These are phyloP conservation scores for Scleropages formosus DNA, from an alignment of 2,797 vertebrate genomes.

Conservation along the genomic window DNA sequence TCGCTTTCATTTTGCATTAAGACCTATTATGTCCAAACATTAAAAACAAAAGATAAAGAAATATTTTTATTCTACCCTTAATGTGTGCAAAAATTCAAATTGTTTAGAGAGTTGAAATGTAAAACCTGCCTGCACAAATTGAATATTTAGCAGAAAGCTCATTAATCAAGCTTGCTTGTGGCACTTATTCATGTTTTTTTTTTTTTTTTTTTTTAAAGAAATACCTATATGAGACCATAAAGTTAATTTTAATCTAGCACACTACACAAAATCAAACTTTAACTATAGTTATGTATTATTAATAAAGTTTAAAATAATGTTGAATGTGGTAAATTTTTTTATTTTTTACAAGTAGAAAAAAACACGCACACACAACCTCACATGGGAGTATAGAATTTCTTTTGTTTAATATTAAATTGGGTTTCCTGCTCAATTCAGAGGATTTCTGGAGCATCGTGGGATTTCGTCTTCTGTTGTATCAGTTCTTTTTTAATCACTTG, in stretches of 20 bases:
- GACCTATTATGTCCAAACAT: not conserved
- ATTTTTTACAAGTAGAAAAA: slow-evolving; percentile 61
- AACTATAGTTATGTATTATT: slow-evolving; percentile 68
- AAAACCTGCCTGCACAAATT: slow-evolving; percentile 41
- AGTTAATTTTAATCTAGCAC: slow-evolving; percentile 50
- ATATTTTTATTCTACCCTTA: not conserved
- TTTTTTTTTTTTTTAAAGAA: slow-evolving; percentile 54
- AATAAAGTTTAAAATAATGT: slow-evolving; percentile 67
- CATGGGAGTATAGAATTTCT: slow-evolving; percentile 55
- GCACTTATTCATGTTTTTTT: slow-evolving; percentile 41
- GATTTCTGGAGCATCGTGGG: slow-evolving; percentile 41
- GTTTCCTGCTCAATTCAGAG: slow-evolving; percentile 60
- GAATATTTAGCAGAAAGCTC: slow-evolving; percentile 13
- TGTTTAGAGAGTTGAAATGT: slow-evolving; percentile 15
- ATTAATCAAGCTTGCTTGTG: slow-evolving; percentile 23
- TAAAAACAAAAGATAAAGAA: not conserved
- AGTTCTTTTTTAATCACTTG: slow-evolving; percentile 66
- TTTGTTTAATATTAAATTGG: slow-evolving; percentile 69
- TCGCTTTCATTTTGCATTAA: not conserved
- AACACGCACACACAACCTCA: slow-evolving; percentile 49
- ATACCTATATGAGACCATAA: slow-evolving; percentile 52
- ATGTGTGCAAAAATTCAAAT: not conserved
- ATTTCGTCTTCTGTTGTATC: slow-evolving; percentile 57
- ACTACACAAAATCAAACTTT: slow-evolving; percentile 46
- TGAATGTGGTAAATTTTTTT: slow-evolving; percentile 61